These are phyloP conservation scores for Mya arenaria DNA, from an alignment of 1,140 invertebrate species.

Conservation along the genomic window DNA sequence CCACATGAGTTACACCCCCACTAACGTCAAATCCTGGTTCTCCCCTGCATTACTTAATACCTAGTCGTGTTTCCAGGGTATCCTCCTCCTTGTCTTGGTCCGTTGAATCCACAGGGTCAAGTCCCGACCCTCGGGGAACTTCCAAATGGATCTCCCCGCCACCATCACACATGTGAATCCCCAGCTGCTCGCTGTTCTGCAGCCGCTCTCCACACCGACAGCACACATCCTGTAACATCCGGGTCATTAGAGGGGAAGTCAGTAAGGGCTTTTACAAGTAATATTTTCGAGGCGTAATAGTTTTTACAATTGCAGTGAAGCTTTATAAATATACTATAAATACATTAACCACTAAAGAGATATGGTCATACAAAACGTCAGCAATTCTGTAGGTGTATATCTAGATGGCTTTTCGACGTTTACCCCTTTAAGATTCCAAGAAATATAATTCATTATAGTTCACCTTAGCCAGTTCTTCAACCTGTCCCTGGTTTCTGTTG, in stretches of 20 bases:
- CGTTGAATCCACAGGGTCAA: background rate
- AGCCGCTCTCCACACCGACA: constrained; percentile 71
- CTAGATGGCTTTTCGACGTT: background rate
- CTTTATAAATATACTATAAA: background rate
- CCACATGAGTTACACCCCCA: too few relatives aligned
- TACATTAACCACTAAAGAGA: background rate
- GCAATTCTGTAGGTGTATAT: too few relatives aligned
- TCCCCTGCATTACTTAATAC: constrained; percentile 28
- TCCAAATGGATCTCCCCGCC: constrained; percentile 42
- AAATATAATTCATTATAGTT: background rate
- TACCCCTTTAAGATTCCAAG: background rate
- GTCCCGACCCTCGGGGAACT: background rate
- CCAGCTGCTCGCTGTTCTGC: constrained; percentile 68
- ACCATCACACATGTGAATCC: constrained; percentile 71
- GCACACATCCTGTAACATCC: constrained; percentile 65
- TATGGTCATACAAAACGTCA: background rate
- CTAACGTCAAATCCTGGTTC: too few relatives aligned
- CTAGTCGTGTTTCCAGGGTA: constrained; percentile 62
- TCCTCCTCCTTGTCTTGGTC: constrained; percentile 40
- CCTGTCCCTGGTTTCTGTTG: background rate
- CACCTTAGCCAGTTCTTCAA: background rate
- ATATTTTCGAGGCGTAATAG: too few relatives aligned
- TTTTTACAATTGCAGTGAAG: too few relatives aligned
- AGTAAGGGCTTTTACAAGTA: too few relatives aligned
- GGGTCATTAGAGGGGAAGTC: too few relatives aligned